Evolutionary conservation across 2,888 invertebrate species (phyloP), one percentile per base, ranked within the genome.

Genomic region (Cryptus viduatorius): DNA sequence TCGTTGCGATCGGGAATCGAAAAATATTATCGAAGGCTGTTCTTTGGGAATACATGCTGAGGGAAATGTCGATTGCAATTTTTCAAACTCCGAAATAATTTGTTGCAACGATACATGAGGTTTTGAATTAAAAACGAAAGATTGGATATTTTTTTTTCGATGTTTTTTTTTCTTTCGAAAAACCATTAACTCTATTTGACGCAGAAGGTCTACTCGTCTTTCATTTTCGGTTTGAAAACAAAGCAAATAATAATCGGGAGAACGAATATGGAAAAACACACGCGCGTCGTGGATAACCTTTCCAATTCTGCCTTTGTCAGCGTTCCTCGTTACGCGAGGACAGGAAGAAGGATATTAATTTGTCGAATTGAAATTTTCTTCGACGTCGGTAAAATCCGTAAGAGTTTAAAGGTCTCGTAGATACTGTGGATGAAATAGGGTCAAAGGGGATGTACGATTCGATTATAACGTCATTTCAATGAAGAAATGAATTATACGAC

Each of bases 391-490:
- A 64, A 65, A 37, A 48, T 53, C n/a, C 56, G 42, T 31, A 65
- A 12, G 53, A 24, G 24, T 48, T 48, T 48, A 56, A 73, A 59
- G 65, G 68, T 67, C 24, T 10, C 7, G 29, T 16, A n/a, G 48
- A 59, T 7, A 59, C 71, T 50, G 37, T 8, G 56, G 16, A 76
- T 71, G 79, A 83, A 83, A 79, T 50, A 83, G 56, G 84, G 79
- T 84, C 78, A 82, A 75, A 84, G 79, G 48, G 71, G 71, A 48
- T 37, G 16, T 65, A 56, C 71, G 75, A 82, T 79, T 84, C 82
- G 82, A 82, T 84, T 82, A 79, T 81, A 84, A 84, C 75, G 84
- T 84, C 73, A 76, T 82, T 81, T 82, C 80, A 78, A 81, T 79
- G 71, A 56, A 71, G 79, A 81, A 78, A 84, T 84, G 50, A 84